Percentiles rank a stretch among this genome's conserved stretches.
These are phyloP conservation scores for Idaea dimidiata DNA, from an alignment of 2,888 invertebrate species.

Conservation along the genomic window DNA sequence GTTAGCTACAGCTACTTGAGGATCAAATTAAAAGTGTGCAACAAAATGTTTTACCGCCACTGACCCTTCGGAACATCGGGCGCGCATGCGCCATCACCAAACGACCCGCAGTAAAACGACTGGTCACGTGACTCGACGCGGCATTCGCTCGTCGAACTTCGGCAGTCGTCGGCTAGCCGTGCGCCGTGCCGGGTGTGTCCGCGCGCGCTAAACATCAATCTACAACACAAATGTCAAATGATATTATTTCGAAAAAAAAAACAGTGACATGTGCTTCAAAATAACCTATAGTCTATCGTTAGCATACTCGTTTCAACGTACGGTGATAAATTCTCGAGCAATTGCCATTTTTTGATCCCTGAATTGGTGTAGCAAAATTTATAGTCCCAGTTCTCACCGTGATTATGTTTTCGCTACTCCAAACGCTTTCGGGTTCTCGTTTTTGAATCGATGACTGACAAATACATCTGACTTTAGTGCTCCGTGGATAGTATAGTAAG, in stretches of 20 bases:
- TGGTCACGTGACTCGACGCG: slow-evolving; percentile 81
- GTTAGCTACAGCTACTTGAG: slow-evolving; percentile 13
- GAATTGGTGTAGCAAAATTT: slow-evolving; percentile 63
- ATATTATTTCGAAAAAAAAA: slow-evolving; percentile 68
- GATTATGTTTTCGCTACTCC: slow-evolving; percentile 68
- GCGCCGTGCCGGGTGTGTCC: slow-evolving; percentile 50
- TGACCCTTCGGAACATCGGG: slow-evolving; percentile 32
- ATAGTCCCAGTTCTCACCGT: slow-evolving; percentile 59
- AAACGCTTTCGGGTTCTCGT: slow-evolving; percentile 51
- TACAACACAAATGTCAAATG: slow-evolving; percentile 70
- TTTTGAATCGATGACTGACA: slow-evolving; percentile 44
- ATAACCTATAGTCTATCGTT: slow-evolving; percentile 53
- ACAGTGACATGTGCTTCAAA: slow-evolving; percentile 63
- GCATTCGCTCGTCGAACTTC: slow-evolving; percentile 77
- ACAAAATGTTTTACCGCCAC: slow-evolving; percentile 67
- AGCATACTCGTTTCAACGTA: slow-evolving; percentile 43
- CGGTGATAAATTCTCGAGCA: slow-evolving; percentile 38
- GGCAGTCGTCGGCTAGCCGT: slow-evolving; percentile 71
- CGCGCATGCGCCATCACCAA: slow-evolving; percentile 68
- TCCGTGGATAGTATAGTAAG: slow-evolving; percentile 40
- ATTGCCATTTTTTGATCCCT: slow-evolving; percentile 42
- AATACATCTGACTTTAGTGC: slow-evolving; percentile 42
- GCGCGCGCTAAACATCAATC: slow-evolving; percentile 42
- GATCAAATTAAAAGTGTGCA: slow-evolving; percentile 23
- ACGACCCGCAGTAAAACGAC: slow-evolving; percentile 81